These are phyloP conservation scores for Eulemur rufifrons DNA, from an alignment of 2,113 vertebrate genomes.

Conservation along the genomic window DNA sequence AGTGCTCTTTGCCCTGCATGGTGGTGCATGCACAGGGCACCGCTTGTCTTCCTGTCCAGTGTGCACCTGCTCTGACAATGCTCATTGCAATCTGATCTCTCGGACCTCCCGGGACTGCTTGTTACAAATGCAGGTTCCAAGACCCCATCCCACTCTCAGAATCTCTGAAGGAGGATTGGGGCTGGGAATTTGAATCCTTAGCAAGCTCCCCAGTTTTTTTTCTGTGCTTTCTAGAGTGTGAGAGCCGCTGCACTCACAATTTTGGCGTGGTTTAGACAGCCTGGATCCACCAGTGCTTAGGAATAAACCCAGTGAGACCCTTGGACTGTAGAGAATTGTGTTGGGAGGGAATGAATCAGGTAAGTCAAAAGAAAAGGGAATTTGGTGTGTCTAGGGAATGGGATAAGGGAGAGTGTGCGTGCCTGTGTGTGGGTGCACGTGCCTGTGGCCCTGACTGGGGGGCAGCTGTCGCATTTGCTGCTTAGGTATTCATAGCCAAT, in stretches of 20 bases:
- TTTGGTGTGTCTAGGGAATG: background rate
- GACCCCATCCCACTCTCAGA: background rate
- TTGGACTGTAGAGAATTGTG: background rate
- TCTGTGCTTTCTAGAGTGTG: background rate
- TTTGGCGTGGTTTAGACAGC: background rate
- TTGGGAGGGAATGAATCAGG: background rate
- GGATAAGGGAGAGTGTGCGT: too few species aligned
- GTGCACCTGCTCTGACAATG: background rate
- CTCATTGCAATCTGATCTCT: background rate
- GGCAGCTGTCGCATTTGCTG: conserved; percentile 65
- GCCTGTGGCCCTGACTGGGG: background rate
- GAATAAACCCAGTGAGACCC: background rate
- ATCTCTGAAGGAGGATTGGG: background rate
- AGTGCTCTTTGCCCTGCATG: background rate
- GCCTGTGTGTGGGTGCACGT: background rate
- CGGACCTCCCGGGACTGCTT: background rate
- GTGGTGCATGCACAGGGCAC: background rate
- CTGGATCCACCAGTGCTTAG: background rate
- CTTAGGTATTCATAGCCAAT: conserved; percentile 79
- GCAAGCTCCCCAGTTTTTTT: background rate
- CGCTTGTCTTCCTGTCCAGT: background rate
- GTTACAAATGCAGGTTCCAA: background rate
- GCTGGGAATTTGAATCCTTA: background rate
- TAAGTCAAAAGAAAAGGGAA: background rate
- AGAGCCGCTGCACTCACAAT: background rate